Evolutionary conservation across 2,888 invertebrate species (phyloP).

Genomic region (Oegoconia quadripuncta): DNA sequence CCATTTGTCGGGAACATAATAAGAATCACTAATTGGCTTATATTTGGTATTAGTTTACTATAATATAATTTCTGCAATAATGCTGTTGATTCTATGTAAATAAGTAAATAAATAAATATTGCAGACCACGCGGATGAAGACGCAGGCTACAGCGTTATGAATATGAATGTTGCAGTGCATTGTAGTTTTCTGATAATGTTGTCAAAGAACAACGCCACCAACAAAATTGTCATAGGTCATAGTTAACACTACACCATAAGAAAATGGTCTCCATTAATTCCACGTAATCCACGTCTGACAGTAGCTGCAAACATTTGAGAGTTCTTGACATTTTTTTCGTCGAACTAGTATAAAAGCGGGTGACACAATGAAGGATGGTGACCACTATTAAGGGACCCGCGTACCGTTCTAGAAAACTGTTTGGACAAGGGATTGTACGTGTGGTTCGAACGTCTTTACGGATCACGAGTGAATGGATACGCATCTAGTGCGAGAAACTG

Average conservation of each 20-base stretch:
- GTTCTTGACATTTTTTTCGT: conserved; percentile 29
- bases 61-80: too few species aligned
- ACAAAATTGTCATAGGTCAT: background rate
- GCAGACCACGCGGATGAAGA: too few species aligned
- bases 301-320: conserved; percentile 21
- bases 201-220: too few species aligned
- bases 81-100: too few species aligned
- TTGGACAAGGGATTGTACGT: conserved; percentile 24
- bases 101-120: too few species aligned
- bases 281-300: conserved; percentile 6
- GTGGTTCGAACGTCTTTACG: conserved; percentile 34
- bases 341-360: conserved; percentile 24
- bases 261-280: conserved; percentile 3
- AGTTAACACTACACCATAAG: background rate
- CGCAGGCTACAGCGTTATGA: too few species aligned
- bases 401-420: conserved; percentile 22
- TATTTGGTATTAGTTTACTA: too few species aligned
- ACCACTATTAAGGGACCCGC: conserved; percentile 38
- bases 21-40: too few species aligned
- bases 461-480: conserved; percentile 62
- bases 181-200: too few species aligned
- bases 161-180: too few species aligned
- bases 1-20: too few species aligned
- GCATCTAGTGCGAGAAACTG: conserved; percentile 50
- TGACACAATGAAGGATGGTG: conserved; percentile 38